Base-by-base conservation (phyloP, 23 tunicate genomes). In the Styela clava region DNA sequence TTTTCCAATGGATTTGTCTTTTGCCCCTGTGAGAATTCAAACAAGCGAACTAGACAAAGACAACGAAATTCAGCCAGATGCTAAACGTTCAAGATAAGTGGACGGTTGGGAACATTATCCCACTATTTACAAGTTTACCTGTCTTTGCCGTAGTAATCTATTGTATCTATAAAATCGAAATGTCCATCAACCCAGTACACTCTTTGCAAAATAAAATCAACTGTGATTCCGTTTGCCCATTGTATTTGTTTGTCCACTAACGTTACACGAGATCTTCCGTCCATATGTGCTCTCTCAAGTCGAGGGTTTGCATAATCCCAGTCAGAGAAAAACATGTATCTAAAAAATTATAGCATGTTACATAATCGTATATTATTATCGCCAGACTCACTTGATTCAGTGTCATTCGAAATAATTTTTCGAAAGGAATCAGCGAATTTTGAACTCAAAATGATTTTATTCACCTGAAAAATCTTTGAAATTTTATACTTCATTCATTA, bases 321-420 rank as follows among this genome's bases (percentile, higher is more conserved):
- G 83, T 89, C 95, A 1, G 95, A 81, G 74, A 85, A 89, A 35
- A 89, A 89, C 95, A 89, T 89, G 78, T 89, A 89, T 2, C 95
- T 89, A 74, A 36, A 24, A 76, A 24, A 2, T n/a, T 61, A 61
- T 61, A 61, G 0, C 21, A 61, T 61, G 64, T 21, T 22, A 61
- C n/a, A 61, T 61, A 0, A n/a, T 61, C n/a, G 21, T 61, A 22
- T 0, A 22, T 61, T 16, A 56, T 20, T 56, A 56, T 20, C 18
- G 18, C 20, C 21, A 21, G 0, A 61, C n/a, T 61, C 64, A 61
- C 64, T 61, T 61, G 64, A 61, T 56, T 16, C 63, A 56, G 63
- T 18, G 63, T 56, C 20, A 61, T 61, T 61, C n/a, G 64, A 21
- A 23, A 61, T 61, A 0, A 22, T 0, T 0, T 21, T 61, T 61